Percentiles rank a stretch among this genome's conserved stretches.
Evolutionary conservation across 2,113 vertebrate genomes (phyloP).

Genomic region (Rostratula benghalensis): DNA sequence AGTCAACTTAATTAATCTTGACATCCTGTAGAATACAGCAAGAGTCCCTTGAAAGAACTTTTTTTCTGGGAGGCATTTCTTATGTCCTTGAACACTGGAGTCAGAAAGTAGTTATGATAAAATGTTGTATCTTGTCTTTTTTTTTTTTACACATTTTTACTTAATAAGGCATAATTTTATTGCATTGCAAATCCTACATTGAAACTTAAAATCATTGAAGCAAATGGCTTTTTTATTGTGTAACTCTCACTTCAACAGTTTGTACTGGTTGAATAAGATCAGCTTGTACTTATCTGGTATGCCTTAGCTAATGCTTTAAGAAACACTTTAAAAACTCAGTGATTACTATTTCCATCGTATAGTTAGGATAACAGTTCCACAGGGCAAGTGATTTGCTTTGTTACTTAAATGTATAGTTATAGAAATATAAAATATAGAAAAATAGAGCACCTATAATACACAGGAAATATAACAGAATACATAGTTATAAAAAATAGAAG

Average conservation of each 20-base stretch:
- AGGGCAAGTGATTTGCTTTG: neutral
- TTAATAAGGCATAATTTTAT: neutral
- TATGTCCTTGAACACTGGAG: constrained; percentile 11
- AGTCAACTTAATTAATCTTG: constrained; percentile 51
- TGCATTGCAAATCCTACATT: neutral
- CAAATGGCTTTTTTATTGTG: neutral
- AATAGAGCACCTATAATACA: neutral
- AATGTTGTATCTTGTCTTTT: neutral
- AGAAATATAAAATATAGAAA: neutral
- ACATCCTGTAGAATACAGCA: neutral
- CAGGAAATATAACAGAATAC: neutral
- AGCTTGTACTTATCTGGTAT: neutral
- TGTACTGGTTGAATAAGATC: neutral
- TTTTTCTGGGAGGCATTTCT: constrained; percentile 25
- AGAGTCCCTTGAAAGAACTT: constrained; percentile 26
- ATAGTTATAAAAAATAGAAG: neutral
- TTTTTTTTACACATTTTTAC: neutral
- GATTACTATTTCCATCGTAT: neutral
- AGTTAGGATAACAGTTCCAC: neutral
- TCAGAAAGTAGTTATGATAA: neutral
- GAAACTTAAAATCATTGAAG: neutral
- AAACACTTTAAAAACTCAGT: neutral
- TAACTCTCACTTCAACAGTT: neutral
- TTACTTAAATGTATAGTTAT: neutral
- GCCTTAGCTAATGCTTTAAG: neutral